These are phyloP conservation scores for Caenorhabditis angaria DNA, from an alignment of 2,888 invertebrate genomes.

Conservation along the genomic window DNA sequence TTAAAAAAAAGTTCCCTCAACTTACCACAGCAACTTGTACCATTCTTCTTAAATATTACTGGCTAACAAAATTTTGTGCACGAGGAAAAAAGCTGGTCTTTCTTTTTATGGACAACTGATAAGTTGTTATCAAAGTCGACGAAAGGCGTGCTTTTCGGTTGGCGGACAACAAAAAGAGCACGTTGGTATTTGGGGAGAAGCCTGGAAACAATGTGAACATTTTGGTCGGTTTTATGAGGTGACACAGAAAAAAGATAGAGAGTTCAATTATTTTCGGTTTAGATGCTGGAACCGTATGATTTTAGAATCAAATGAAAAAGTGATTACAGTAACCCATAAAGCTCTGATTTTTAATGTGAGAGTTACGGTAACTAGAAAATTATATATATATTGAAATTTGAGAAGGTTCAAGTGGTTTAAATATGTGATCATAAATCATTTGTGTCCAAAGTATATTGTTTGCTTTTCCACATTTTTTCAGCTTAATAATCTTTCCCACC, in stretches of 20 bases:
- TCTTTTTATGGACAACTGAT: not conserved
- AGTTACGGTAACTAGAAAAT: no score
- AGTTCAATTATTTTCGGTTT: no score
- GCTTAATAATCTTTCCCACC: no score
- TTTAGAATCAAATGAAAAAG: no score
- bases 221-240: not conserved
- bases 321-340: no score
- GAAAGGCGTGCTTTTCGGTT: slow-evolving; percentile 1
- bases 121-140: not conserved
- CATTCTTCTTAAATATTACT: slow-evolving; percentile 12
- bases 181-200: not conserved
- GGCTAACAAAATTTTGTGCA: not conserved
- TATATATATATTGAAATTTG: no score
- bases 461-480: no score
- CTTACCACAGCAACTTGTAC: slow-evolving; percentile 45
- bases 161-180: not conserved
- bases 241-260: not conserved
- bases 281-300: no score
- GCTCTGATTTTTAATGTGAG: no score
- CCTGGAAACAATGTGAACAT: not conserved
- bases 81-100: not conserved
- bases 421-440: no score
- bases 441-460: no score
- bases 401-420: no score
- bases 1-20: not conserved